Base-by-base conservation (phyloP, 2,888 invertebrate genomes). In the Drosophila glabriapex region DNA sequence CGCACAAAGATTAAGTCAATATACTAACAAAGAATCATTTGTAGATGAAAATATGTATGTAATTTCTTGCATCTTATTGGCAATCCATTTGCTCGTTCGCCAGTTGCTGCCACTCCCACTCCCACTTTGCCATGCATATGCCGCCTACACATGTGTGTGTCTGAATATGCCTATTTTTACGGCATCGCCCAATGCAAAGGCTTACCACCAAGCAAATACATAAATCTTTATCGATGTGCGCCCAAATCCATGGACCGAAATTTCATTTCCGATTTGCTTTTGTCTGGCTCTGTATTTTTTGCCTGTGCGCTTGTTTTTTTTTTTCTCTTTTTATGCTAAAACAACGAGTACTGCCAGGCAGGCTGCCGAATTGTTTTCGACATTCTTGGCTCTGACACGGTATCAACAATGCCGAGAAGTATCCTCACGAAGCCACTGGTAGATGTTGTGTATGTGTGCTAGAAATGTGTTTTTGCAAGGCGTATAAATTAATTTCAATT, bases 221-320 rank as follows among this genome's bases (percentile, higher is more conserved):
- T 85, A 88, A 85, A 88, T 88, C 85, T 81, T 79, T 83, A 88
- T 88, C 86, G 86, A 88, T 85, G 89, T 85, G 80, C 54, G 72
- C 78, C 73, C 71, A 82, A 84, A 85, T 84, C 80, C 78, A 73
- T 78, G 81, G 69, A 77, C 80, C 68, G 79, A 76, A 84, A 77
- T 82, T 87, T 87, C 80, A 82, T 84, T 85, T 87, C 66, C 64
- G 69, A 76, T 76, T 85, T 64, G 69, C 67, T 61, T 76, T 82
- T 73, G 61, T 70, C 68, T 62, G 58, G 56, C 63, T 70, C 71
- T 65, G 64, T 64, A 61, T 41, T 63, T 73, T 82, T 69, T 59
- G 41, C 43, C 63, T 46, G 25, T 35, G 29, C 14, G 7, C n/a
- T 49, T 31, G 31, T 2, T 31, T 31, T 31, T 31, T 31, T 7